Base-by-base conservation (phyloP, 2,888 invertebrate genomes). In the Autographa gamma region DNA sequence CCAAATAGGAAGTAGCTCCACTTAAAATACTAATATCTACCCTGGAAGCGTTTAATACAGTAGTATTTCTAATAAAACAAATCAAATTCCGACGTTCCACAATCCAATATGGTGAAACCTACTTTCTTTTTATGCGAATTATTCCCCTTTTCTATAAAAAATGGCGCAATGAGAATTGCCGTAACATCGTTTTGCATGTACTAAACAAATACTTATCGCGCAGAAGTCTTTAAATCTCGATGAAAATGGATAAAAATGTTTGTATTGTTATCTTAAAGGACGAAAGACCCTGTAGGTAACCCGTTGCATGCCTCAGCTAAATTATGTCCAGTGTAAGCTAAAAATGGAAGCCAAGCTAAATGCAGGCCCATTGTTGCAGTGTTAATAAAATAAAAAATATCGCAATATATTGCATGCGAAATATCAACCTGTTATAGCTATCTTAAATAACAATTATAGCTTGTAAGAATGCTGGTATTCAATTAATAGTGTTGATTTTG, bases 251-350 rank as follows among this genome's bases (percentile, higher is more conserved):
- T 54, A 56, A 56, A 56, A 56, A 56, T 19, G 54, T 56, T 25
- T 5, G 54, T 56, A 56, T 56, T 56, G 54, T 56, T 56, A 13
- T 56, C 54, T 56, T 56, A 25, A 56, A 56, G 54, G 54, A n/a
- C 48, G 8, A n/a, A 8, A 48, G 48, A 56, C 54, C 54, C 54
- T 13, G 19, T 25, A 56, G 54, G 54, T 56, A 19, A 48, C 13
- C 19, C 13, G 19, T 56, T 13, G 54, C 19, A 56, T 56, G 54
- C 54, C 54, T 13, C 13, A 56, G 19, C 2, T 56, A 56, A 56
- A 56, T 56, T 25, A 56, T 56, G 54, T 25, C 25, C 19, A 56
- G 54, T 56, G 54, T 56, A 56, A 56, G 54, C 54, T 48, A 48
- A 48, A 56, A 56, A 56, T 56, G 54, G 54, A 56, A 25, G 54